These are phyloP conservation scores for Limenitis camilla DNA, from an alignment of 2,888 invertebrate genomes.

Conservation along the genomic window DNA sequence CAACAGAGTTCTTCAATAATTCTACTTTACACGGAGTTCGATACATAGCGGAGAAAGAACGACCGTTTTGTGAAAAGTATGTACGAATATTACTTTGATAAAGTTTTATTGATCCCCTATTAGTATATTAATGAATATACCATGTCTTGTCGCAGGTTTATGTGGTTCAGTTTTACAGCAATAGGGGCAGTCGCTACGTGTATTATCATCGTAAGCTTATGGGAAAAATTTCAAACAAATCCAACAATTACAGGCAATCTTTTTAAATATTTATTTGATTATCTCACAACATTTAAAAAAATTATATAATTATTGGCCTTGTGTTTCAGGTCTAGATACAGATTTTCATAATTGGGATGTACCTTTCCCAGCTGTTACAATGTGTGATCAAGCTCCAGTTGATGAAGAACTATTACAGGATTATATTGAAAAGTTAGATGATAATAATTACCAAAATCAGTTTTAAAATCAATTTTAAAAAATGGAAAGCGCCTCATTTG, in stretches of 20 bases:
- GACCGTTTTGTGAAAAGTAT: slow-evolving; percentile 86
- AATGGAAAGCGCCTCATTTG: neutral
- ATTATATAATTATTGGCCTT: neutral
- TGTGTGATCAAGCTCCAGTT: slow-evolving; percentile 74
- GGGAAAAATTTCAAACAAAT: slow-evolving; percentile 89
- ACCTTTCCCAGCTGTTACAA: slow-evolving; percentile 81
- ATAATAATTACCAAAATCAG: neutral
- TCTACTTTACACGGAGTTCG: slow-evolving; percentile 86
- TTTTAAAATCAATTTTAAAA: neutral
- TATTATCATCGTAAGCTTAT: slow-evolving; percentile 83
- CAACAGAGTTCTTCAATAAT: slow-evolving; percentile 83
- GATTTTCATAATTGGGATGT: slow-evolving; percentile 88
- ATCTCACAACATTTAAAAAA: neutral
- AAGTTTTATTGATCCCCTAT: neutral
- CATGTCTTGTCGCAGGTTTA: slow-evolving; percentile 69
- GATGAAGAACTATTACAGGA: slow-evolving; percentile 63
- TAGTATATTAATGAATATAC: neutral
- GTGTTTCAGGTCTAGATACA: slow-evolving; percentile 78
- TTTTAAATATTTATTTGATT: neutral
- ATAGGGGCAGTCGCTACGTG: slow-evolving; percentile 81
- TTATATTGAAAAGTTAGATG: slow-evolving; percentile 55
- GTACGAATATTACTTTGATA: slow-evolving; percentile 27
- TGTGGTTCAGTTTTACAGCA: slow-evolving; percentile 85
- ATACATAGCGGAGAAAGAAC: slow-evolving; percentile 83
- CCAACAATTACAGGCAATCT: slow-evolving; percentile 82